Percentiles rank a stretch among this genome's conserved stretches.
Conservation (phyloP, 2,888 invertebrate species). For the Phortica magna region DNA sequence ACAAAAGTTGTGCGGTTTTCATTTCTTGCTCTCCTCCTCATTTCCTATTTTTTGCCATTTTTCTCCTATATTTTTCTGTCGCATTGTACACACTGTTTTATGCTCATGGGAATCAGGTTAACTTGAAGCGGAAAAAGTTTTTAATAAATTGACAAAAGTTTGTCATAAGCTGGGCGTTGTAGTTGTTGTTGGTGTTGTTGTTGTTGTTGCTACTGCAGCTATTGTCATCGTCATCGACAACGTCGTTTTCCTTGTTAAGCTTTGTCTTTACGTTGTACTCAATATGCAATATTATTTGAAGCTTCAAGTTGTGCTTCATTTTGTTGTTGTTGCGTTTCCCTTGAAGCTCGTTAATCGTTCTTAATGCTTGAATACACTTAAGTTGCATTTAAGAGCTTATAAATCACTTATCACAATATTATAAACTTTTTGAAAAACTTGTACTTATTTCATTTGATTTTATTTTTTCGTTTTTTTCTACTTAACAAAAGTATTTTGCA, state of each 20-base stretch:
- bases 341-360: not conserved
- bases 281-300: not conserved
- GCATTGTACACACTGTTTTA: conserved; percentile 23
- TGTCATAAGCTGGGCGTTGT: conserved; percentile 58
- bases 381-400: not conserved
- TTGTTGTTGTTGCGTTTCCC: not conserved
- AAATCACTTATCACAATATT: conserved; percentile 16
- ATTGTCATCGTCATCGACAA: not conserved
- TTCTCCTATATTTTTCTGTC: not conserved
- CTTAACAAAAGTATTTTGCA: conserved; percentile 20
- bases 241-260: conserved; percentile 13
- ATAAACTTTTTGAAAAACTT: conserved; percentile 1
- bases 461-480: conserved; percentile 63
- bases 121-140: conserved; percentile 58
- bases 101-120: conserved; percentile 69
- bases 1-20: not conserved
- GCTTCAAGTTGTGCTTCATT: not conserved
- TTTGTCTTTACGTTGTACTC: not conserved
- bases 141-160: conserved; percentile 72
- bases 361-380: not conserved
- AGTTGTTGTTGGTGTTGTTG: too few species aligned
- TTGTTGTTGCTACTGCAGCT: not conserved
- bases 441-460: not conserved
- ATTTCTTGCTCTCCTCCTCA: not conserved
- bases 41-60: not conserved